Evolutionary conservation across 2,797 vertebrate genomes (phyloP), one percentile per base, ranked within the genome.

Genomic region (Rhabdophis nuchalis): DNA sequence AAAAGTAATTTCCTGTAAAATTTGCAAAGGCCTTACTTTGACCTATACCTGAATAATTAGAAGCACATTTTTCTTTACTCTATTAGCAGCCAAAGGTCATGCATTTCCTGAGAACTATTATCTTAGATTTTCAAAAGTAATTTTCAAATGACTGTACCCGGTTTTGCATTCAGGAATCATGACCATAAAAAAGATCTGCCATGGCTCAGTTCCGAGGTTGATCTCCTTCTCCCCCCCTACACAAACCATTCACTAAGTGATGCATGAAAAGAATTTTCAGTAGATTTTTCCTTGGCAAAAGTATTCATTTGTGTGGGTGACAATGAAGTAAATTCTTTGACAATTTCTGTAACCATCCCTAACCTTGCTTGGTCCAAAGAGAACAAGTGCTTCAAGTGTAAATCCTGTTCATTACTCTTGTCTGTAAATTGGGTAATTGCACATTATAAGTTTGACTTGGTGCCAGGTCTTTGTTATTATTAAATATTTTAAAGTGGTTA

Each of bases 1-100:
- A 88, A 91, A 93, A 87, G 92, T 85, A 93, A 93, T 93, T 93
- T 93, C 92, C 92, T 93, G 89, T 87, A 93, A 87, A 85, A 93
- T 91, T 88, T 64, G 50, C 56, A 56, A 64, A 90, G 92, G 25
- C 86, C 89, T 85, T 52, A 25, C 27, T 64, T 82, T 93, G 92
- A 93, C 92, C 92, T 93, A 90, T 93, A 52, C 68, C 50, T 90
- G 57, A 93, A 91, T 91, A 88, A 90, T 93, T 88, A 91, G 86
- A 88, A 41, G 68, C 86, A 88, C n/a, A 3, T 56, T 91, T 88
- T 86, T 85, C 89, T 61, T 93, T 91, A 88, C 88, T 91, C 92
- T 90, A 87, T 90, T 90, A 85, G 92, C 56, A 85, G 86, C n/a
- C 85, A 90, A 93, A 88, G 92, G 68, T 91, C 89, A 29, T n/a